Evolutionary conservation across 2,797 vertebrate genomes (phyloP).

Genomic region (Acanthurus leucopareius): DNA sequence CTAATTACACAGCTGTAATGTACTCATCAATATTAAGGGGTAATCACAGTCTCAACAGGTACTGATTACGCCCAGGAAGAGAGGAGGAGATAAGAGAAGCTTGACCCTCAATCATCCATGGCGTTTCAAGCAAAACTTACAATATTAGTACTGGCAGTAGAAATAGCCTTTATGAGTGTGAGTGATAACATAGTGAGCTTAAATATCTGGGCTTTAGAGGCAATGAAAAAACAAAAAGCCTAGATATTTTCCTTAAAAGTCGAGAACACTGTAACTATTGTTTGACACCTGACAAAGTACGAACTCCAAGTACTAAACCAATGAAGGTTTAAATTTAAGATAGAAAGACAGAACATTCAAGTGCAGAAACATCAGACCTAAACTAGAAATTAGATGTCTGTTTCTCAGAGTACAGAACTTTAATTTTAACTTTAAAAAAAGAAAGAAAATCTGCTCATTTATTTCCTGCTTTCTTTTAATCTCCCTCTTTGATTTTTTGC

Average conservation of each 20-base stretch:
- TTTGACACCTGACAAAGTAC: background rate
- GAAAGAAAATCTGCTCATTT: too few species aligned
- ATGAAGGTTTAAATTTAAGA: too few species aligned
- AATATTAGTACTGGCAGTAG: background rate
- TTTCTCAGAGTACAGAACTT: background rate
- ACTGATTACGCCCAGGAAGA: conserved; percentile 12
- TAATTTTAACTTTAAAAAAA: background rate
- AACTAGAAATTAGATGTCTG: too few species aligned
- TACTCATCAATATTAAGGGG: conserved; percentile 69
- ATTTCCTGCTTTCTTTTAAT: conserved; percentile 13
- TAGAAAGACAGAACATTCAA: too few species aligned
- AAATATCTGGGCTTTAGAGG: background rate
- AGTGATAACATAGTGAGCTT: background rate
- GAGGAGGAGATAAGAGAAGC: conserved; percentile 3
- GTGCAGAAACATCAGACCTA: too few species aligned
- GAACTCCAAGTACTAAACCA: background rate
- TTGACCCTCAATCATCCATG: background rate
- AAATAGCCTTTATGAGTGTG: background rate
- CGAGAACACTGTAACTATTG: background rate
- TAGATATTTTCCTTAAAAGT: background rate
- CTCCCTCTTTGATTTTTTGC: background rate
- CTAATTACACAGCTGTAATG: conserved; percentile 65
- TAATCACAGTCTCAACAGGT: conserved; percentile 58
- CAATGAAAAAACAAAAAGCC: background rate
- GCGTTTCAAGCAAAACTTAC: background rate